Evolutionary conservation across 2,797 vertebrate species (phyloP).

Genomic region (Enteromius afrohamiltoni): DNA sequence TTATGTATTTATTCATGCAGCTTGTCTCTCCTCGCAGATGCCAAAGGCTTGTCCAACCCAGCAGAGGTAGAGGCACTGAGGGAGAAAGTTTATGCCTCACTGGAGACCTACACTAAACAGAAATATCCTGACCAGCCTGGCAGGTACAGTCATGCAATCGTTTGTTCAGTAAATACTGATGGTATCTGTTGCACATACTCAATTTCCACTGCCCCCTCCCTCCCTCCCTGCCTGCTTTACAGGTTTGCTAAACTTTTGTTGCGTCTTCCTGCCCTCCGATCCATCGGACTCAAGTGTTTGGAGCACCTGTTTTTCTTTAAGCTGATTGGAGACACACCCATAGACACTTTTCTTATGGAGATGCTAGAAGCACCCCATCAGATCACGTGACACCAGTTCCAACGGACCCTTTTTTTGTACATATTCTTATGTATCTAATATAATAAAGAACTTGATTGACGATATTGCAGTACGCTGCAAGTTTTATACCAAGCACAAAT

Average conservation of each 20-base stretch:
- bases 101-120: constrained; percentile 96
- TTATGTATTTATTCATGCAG: neutral
- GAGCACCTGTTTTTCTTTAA: constrained; percentile 99
- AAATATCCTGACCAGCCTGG: constrained; percentile 95
- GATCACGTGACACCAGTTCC: constrained; percentile 80
- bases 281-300: constrained; percentile 94
- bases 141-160: constrained; percentile 75
- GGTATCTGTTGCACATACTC: neutral
- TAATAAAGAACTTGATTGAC: constrained; percentile 70
- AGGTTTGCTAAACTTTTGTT: constrained; percentile 94
- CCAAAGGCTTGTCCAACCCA: constrained; percentile 93
- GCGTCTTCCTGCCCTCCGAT: constrained; percentile 90
- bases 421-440: constrained; percentile 74
- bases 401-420: constrained; percentile 68
- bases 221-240: constrained; percentile 18
- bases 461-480: constrained; percentile 68
- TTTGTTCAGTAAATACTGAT: constrained; percentile 8
- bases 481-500: constrained; percentile 78
- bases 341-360: constrained; percentile 98
- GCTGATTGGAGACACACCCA: constrained; percentile 95
- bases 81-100: constrained; percentile 94
- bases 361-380: constrained; percentile 95
- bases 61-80: constrained; percentile 88
- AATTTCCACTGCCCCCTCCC: neutral
- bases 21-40: constrained; percentile 77